These are phyloP conservation scores for Tigriopus japonicus DNA, from an alignment of 1,140 invertebrate genomes.

Conservation along the genomic window DNA sequence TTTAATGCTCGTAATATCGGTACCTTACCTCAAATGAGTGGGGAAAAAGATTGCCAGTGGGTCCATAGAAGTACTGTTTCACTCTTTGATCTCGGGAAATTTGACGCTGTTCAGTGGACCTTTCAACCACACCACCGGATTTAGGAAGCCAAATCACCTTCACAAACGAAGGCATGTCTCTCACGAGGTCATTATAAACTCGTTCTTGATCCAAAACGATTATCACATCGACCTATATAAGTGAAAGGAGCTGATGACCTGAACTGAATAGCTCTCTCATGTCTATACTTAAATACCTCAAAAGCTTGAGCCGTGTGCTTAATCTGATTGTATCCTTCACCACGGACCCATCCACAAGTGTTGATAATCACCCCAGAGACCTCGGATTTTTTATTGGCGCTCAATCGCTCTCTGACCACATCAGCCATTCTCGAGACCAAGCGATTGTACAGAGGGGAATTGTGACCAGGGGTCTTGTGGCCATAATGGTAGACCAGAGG, in stretches of 20 bases:
- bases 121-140: conserved; percentile 69
- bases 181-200: conserved; percentile 76
- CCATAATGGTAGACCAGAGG: conserved; percentile 89
- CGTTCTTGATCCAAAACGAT: conserved; percentile 91
- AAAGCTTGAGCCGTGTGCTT: conserved; percentile 76
- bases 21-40: conserved; percentile 23
- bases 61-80: conserved; percentile 78
- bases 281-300: conserved; percentile 35
- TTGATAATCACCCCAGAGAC: conserved; percentile 91
- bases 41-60: conserved; percentile 36
- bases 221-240: conserved; percentile 50
- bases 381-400: conserved; percentile 64
- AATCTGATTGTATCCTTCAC: conserved; percentile 58
- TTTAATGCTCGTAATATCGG: too few relatives aligned
- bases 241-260: too few relatives aligned
- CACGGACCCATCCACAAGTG: conserved; percentile 93
- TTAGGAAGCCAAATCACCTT: conserved; percentile 85
- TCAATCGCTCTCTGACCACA: conserved; percentile 60
- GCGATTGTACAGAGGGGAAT: conserved; percentile 65
- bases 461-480: conserved; percentile 52
- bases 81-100: conserved; percentile 1
- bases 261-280: too few relatives aligned
- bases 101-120: conserved; percentile 3
- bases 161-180: conserved; percentile 81
- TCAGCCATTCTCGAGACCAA: conserved; percentile 66